Base-by-base conservation (phyloP, 2,888 invertebrate species). In the Rhyacophila evoluta region DNA sequence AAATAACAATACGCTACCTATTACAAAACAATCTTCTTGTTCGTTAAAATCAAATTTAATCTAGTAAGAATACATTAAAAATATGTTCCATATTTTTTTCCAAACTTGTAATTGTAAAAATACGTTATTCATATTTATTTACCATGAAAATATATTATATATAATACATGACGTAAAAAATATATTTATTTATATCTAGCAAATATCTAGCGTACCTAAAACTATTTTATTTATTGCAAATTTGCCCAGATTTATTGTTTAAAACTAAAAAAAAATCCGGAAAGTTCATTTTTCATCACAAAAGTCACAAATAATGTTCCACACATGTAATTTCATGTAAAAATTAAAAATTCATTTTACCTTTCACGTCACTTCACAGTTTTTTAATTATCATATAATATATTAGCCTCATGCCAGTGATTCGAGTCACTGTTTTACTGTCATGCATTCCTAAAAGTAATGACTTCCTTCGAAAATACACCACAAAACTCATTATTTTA, bases 171-270 rank as follows among this genome's bases (percentile, higher is more conserved):
- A 41, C 15, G 15, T 69, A 69, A 69, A 69, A n/a, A 69, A 68
- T 69, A 27, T 25, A 55, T 19, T 55, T 55, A 55, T 19, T 55
- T 55, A 55, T 4, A 55, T 0, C 55, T 55, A 55, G 19, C 10
- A n/a, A 55, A 72, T 36, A 77, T 74, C 79, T 81, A 81, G 81
- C 77, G 73, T 41, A 74, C 68, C 75, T 80, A 81, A 19, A 74
- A 68, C 41, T 80, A 78, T 73, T 77, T 27, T 75, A 80, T 80
- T 71, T 82, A 82, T 82, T 82, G 82, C 82, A 82, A 82, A 80
- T 82, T 79, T 82, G 79, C 82, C 82, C 82, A 82, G 82, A 82
- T 82, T 79, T 75, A 77, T 72, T 78, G 71, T 78, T 75, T 37
- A 76, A 72, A 77, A 38, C 77, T 80, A 77, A 79, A 55, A 55